Percentiles rank a stretch among this genome's conserved stretches.
These are phyloP conservation scores for Neoniphon sammara DNA, from an alignment of 2,797 vertebrate species.

Conservation along the genomic window DNA sequence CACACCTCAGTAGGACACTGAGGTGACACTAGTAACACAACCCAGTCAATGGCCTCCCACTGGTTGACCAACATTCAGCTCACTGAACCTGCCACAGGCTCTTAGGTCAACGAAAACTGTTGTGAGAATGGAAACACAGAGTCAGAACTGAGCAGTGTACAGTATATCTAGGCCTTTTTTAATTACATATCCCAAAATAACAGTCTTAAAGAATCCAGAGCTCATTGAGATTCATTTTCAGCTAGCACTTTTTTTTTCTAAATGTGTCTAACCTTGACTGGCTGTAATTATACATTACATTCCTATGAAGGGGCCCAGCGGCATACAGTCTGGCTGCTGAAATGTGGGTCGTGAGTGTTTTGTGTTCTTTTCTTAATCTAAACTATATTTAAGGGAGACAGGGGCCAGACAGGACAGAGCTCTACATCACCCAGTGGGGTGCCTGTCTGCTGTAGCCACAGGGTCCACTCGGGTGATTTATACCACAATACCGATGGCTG, in stretches of 20 bases:
- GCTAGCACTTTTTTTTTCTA: constrained; percentile 39
- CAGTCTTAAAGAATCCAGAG: constrained; percentile 52
- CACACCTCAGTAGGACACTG: constrained; percentile 68
- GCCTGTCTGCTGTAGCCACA: constrained; percentile 60
- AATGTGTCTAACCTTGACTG: constrained; percentile 61
- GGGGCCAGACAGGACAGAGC: constrained; percentile 68
- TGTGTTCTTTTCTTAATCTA: constrained; percentile 77
- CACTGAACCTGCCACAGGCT: constrained; percentile 61
- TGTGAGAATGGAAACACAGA: not conserved
- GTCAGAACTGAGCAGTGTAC: not conserved
- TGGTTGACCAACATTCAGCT: constrained; percentile 49
- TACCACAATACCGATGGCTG: constrained; percentile 59
- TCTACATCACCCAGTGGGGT: constrained; percentile 73
- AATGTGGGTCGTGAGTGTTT: constrained; percentile 74
- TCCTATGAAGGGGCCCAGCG: constrained; percentile 54
- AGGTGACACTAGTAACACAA: constrained; percentile 60
- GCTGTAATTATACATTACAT: constrained; percentile 71
- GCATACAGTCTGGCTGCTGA: constrained; percentile 45
- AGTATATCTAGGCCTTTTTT: constrained; percentile 26
- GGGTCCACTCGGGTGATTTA: constrained; percentile 70
- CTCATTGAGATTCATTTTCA: constrained; percentile 54
- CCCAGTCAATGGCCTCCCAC: constrained; percentile 43
- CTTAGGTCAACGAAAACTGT: constrained; percentile 4
- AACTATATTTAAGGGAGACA: constrained; percentile 77
- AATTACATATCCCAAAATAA: constrained; percentile 69